Base-by-base conservation (phyloP, 2,888 invertebrate species). In the Amblyteles armatorius region DNA sequence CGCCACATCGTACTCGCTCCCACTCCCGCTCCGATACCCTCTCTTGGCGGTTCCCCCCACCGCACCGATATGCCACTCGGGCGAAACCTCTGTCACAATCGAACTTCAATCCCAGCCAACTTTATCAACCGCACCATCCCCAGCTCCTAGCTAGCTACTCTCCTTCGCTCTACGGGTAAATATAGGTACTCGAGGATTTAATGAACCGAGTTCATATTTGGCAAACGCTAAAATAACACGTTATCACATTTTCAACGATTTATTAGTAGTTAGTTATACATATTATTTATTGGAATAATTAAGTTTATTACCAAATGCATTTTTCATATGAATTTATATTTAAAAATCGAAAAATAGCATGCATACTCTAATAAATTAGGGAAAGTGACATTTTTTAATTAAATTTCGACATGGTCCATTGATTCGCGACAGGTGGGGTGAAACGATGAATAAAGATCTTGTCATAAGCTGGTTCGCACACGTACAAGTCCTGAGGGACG, bases 401-500 rank as follows among this genome's bases (percentile, higher is more conserved):
- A 44, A 11, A 44, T 13, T 44, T 44, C 13, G 13, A 1, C 13
- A 44, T 44, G 44, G 3, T 44, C 44, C 13, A 13, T 44, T 44
- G 44, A 44, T 44, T 44, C 3, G 44, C 13, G 13, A 13, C 44
- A 44, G 44, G 11, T 44, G 13, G 44, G 13, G 44, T 11, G 13
- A 13, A 44, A 44, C 44, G 13, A 44, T 44, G 44, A 44, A 44
- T 44, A 44, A 44, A 44, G 44, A 44, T 44, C 13, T 13, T 44
- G 44, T 44, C 44, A 36, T 36, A 36, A 52, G 69, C 26, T 65
- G 36, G 29, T 40, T 26, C 68, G 60, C 68, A 63, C 63, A 67
- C 65, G 76, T 76, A n/a, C 65, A 40, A 57, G 63, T 71, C 84
- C 63, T 57, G 9, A 50, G 82, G 76, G 84, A 79, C 19, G 29